phyloP scores from a whole-genome alignment of 2,113 vertebrate genomes.

The Alethe diademata region DNA sequence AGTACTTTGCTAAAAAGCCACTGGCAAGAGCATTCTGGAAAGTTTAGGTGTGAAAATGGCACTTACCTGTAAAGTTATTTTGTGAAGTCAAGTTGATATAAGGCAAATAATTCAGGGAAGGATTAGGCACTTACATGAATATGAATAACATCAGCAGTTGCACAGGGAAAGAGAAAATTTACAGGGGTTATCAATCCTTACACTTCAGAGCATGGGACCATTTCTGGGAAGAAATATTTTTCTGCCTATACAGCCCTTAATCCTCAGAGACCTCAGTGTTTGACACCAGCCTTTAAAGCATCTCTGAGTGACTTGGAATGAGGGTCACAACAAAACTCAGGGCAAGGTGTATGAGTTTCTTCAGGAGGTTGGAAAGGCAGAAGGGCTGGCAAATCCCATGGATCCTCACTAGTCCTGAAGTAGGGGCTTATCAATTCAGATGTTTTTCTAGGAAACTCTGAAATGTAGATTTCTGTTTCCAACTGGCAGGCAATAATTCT shows the following conservation, averaged over 20 bases:
- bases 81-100: constrained; percentile 25
- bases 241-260: neutral
- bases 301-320: neutral
- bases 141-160: constrained; percentile 42
- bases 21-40: neutral
- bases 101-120: constrained; percentile 51
- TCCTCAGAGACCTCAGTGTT: neutral
- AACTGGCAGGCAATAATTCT: neutral
- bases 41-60: constrained; percentile 33
- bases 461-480: neutral
- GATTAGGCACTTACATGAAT: constrained; percentile 51
- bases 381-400: neutral
- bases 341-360: neutral
- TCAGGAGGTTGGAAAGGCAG: neutral
- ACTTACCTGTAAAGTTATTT: constrained; percentile 40
- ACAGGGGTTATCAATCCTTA: constrained; percentile 50
- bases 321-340: neutral
- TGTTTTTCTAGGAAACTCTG: neutral
- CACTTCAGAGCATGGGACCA: neutral
- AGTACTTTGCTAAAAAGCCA: neutral
- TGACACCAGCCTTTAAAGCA: constrained; percentile 3
- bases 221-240: constrained; percentile 58
- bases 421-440: neutral
- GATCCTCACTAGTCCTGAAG: neutral
- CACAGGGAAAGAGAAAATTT: constrained; percentile 35